Evolutionary conservation across 2,888 invertebrate species (phyloP), one percentile per base, ranked within the genome.

Genomic region (Raillietiella orientalis): DNA sequence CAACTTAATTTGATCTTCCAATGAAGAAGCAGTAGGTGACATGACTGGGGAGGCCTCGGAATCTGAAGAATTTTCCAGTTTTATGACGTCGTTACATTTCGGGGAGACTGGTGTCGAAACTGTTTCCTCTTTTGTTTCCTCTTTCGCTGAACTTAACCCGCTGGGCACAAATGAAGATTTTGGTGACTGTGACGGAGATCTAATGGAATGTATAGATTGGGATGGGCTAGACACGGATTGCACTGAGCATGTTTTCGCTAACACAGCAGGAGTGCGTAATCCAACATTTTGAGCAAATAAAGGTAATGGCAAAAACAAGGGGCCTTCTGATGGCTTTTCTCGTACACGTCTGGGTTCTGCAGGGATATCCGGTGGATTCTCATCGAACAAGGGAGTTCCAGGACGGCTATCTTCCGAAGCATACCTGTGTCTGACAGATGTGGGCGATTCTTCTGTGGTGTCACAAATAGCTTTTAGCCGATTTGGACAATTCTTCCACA

Each of bases 1-100:
- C 27, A 70, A 74, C 34, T 71, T 63, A 37, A 93, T 74, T 34
- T 84, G 58, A 45, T 87, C 84, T 41, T 87, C 84, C 35, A 87
- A 56, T 14, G 67, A 64, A 11, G 22, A 11, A 12, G 5, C 23
- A 60, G 60, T 40, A 4, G 25, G 5, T 12, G 12, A 8, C 23
- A n/a, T 14, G 4, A 14, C 10, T 5, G 12, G 10, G 12, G 13
- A 24, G 9, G 25, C 3, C 4, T 10, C 14, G 3, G 25, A 19
- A 17, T 15, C 10, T 4, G 25, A 17, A 3, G 25, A 17, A 17
- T 17, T n/a, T n/a, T 17, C 19, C 19, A 17, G 6, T 17, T 17
- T 17, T n/a, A 8, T 17, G 6, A n/a, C 19, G n/a, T n/a, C 6
- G 19, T 6, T 8, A 17, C n/a, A 8, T 12, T 9, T 6, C 5